phyloP scores from a whole-genome alignment of 2,113 vertebrate species.

The Pogona vitticeps region DNA sequence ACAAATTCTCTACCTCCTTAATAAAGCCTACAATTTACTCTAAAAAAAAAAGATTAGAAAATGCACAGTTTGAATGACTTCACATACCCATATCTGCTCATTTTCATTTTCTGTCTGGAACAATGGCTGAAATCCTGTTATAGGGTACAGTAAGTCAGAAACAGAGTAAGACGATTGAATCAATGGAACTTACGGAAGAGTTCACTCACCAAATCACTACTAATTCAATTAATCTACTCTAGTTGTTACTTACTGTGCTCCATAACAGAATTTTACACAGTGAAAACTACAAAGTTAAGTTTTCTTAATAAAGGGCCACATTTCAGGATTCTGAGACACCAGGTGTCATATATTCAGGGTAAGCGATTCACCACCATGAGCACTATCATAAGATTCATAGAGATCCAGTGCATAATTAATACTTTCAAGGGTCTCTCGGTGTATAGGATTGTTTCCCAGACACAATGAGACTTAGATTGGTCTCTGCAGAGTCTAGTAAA shows the following conservation, averaged over 20 bases:
- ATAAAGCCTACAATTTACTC: not conserved
- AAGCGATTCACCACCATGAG: not conserved
- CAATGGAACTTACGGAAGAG: no score
- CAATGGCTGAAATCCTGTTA: not conserved
- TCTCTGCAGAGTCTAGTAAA: not conserved
- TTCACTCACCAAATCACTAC: no score
- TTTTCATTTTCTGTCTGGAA: not conserved
- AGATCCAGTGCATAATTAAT: not conserved
- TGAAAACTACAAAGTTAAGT: not conserved
- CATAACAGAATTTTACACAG: no score
- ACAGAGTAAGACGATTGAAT: no score
- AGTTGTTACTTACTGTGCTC: no score
- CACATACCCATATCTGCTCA: not conserved
- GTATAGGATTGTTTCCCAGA: not conserved
- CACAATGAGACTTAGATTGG: not conserved
- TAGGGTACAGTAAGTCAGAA: not conserved
- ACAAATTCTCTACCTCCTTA: not conserved
- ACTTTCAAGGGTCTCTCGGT: not conserved
- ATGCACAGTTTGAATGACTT: not conserved
- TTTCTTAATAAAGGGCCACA: not conserved
- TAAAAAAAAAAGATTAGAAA: not conserved
- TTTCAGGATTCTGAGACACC: not conserved
- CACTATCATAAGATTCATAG: not conserved
- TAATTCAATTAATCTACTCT: no score
- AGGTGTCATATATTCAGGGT: not conserved